Evolutionary conservation across 2,113 vertebrate species (phyloP).

Genomic region (Vanacampus margaritifer): DNA sequence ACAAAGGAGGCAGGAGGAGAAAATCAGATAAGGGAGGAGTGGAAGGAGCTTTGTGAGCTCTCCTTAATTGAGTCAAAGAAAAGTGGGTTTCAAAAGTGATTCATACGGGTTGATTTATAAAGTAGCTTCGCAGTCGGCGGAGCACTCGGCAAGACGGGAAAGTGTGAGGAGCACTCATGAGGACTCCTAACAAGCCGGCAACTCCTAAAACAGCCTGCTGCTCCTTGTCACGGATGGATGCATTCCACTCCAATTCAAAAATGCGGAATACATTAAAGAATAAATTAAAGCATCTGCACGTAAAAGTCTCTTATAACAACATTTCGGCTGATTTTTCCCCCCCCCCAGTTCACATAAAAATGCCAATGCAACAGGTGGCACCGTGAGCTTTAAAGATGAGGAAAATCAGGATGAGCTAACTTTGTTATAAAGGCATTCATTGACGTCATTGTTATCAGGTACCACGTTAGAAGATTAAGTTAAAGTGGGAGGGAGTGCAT

Average conservation of each 20-base stretch:
- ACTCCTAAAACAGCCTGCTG: slow-evolving; percentile 57
- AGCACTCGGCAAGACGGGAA: slow-evolving; percentile 56
- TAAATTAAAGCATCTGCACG: slow-evolving; percentile 40
- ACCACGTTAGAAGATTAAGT: background rate
- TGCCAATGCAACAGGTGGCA: too few species aligned
- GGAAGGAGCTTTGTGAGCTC: slow-evolving; percentile 37
- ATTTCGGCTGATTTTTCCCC: background rate
- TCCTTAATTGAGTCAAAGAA: slow-evolving; percentile 71
- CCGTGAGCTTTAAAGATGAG: too few species aligned
- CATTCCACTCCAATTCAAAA: slow-evolving; percentile 48
- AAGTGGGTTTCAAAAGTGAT: slow-evolving; percentile 65
- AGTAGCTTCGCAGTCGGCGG: slow-evolving; percentile 65
- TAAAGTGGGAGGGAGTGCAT: background rate
- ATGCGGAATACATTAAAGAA: slow-evolving; percentile 60
- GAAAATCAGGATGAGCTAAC: background rate
- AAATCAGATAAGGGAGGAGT: slow-evolving; percentile 31
- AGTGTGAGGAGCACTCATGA: slow-evolving; percentile 66
- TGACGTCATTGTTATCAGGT: too few species aligned
- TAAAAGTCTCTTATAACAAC: background rate
- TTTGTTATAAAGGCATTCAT: too few species aligned
- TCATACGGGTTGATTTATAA: slow-evolving; percentile 67
- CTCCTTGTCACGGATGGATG: slow-evolving; percentile 58
- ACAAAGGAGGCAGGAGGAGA: slow-evolving; percentile 24
- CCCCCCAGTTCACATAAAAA: background rate
- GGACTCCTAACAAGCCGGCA: slow-evolving; percentile 68